A percentile compares a stretch with the other conserved stretches of the same genome.
Conservation (phyloP, 2,113 vertebrate genomes). For the Oriolus oriolus region DNA sequence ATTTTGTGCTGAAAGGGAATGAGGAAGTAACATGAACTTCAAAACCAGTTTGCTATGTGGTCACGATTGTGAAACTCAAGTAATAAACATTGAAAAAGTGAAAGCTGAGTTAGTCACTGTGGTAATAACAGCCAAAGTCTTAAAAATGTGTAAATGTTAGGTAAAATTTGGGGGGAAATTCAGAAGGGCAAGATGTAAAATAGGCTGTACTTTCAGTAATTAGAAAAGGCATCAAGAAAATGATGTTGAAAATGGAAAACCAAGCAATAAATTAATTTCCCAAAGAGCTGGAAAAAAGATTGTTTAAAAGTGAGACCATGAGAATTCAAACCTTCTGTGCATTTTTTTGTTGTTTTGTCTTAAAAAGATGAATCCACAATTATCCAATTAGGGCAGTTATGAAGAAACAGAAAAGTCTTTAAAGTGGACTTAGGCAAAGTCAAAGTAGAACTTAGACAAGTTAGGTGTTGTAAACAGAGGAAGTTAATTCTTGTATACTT, state of each 20-base stretch:
- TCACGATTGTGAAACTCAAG: not conserved
- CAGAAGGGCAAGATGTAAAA: not conserved
- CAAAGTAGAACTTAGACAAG: not conserved
- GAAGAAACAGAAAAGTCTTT: not conserved
- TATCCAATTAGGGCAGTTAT: not conserved
- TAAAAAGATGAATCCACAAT: not conserved
- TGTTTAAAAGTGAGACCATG: not conserved
- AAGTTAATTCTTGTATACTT: not conserved
- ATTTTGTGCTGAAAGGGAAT: not conserved
- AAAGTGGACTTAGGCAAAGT: not conserved
- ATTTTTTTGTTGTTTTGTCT: not conserved
- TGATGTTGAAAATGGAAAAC: not conserved
- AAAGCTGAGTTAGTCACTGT: not conserved
- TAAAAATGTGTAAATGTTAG: not conserved
- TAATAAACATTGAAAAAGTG: not conserved
- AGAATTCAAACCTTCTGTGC: not conserved
- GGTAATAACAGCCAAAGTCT: not conserved
- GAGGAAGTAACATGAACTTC: not conserved
- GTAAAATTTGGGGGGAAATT: not conserved
- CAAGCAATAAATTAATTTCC: not conserved
- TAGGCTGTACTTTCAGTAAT: not conserved
- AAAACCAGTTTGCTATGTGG: not conserved
- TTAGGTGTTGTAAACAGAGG: not conserved
- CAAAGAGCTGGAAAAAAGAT: not conserved
- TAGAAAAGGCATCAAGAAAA: not conserved